phyloP scores from a whole-genome alignment of 2,797 vertebrate genomes.

The Periparus ater region DNA sequence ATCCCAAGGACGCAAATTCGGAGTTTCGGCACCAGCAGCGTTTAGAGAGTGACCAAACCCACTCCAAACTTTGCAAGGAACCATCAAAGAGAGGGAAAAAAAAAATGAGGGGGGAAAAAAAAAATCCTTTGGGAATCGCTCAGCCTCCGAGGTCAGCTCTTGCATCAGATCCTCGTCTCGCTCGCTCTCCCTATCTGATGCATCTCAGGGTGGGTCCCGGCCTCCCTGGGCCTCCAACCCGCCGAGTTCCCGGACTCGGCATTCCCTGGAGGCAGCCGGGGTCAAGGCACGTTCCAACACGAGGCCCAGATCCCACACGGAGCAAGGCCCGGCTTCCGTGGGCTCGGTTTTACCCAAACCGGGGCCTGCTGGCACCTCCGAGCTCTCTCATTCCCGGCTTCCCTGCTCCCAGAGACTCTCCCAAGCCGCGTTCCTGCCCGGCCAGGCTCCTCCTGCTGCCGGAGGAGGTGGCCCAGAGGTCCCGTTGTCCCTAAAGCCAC shows the following conservation, averaged over 20 bases:
- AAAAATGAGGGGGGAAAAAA: not conserved
- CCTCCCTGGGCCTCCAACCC: not conserved
- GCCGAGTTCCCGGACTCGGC: not conserved
- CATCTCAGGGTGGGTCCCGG: conserved; percentile 45
- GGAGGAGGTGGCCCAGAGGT: not conserved
- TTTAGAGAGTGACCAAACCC: not conserved
- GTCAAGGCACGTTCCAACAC: not conserved
- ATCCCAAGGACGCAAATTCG: not conserved
- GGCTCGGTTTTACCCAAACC: not conserved
- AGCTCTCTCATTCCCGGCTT: not conserved
- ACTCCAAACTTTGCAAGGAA: not conserved
- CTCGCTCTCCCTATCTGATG: not conserved
- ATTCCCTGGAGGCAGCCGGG: not conserved
- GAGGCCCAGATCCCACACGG: not conserved
- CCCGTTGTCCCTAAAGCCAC: no score
- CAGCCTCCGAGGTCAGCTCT: conserved; percentile 8
- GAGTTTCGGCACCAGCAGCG: fast-evolving
- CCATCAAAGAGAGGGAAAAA: not conserved
- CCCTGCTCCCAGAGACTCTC: not conserved
- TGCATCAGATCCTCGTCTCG: not conserved
- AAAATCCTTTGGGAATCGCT: not conserved
- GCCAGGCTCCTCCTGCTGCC: not conserved
- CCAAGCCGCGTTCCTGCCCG: not conserved
- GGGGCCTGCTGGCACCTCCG: not conserved
- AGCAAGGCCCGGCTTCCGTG: not conserved